These are phyloP conservation scores for Tribolium madens DNA, from an alignment of 1,140 invertebrate species.

Conservation along the genomic window DNA sequence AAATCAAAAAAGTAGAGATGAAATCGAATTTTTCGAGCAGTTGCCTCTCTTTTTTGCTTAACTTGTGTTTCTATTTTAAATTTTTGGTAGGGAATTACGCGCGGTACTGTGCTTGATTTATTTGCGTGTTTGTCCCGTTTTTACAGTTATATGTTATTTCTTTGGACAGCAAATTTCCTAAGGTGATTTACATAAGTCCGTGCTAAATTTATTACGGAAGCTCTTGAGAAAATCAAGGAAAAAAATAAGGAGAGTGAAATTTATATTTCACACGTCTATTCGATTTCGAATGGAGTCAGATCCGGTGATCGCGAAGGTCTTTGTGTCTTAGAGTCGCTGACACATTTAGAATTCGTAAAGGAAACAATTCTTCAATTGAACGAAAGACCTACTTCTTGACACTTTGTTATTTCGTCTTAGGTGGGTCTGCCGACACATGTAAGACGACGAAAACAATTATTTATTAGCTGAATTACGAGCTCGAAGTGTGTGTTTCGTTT, in stretches of 20 bases:
- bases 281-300: background rate
- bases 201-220: slow-evolving; percentile 42
- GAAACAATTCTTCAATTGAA: background rate
- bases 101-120: slow-evolving; percentile 48
- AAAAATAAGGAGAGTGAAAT: background rate
- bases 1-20: background rate
- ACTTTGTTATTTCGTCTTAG: background rate
- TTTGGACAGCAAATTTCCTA: slow-evolving; percentile 36
- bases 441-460: background rate
- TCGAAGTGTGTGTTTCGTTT: background rate
- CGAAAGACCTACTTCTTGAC: background rate
- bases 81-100: slow-evolving; percentile 50
- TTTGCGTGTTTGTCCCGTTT: slow-evolving; percentile 52
- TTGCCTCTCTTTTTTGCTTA: slow-evolving; percentile 12
- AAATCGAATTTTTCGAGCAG: slow-evolving; percentile 29
- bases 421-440: background rate
- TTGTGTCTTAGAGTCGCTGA: background rate
- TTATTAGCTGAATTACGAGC: slow-evolving; percentile 8
- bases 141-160: slow-evolving; percentile 44
- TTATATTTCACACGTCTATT: background rate
- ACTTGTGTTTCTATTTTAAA: slow-evolving; percentile 39
- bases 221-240: slow-evolving; percentile 16
- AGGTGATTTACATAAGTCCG: slow-evolving; percentile 41
- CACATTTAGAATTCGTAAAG: background rate
- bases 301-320: background rate